Evolutionary conservation across 2,888 invertebrate species (phyloP), one percentile per base, ranked within the genome.

Genomic region (Drosophila prolongata): DNA sequence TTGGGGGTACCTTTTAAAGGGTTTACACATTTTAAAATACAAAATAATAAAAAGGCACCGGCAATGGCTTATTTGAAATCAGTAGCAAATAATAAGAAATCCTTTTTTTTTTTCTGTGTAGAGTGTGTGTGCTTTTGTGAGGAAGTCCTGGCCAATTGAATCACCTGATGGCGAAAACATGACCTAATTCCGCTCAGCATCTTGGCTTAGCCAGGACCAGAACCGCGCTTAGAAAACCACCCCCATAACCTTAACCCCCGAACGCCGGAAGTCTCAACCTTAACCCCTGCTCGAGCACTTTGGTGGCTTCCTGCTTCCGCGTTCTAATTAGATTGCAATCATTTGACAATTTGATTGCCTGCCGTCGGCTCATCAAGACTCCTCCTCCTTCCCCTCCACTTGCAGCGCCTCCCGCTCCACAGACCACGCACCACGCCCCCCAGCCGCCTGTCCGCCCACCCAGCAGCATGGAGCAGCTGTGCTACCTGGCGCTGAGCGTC

Each of bases 401-500:
- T 43, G 37, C 49, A 64, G 65, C 34, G 47, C 47, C 65, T 11
- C 24, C 40, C 19, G 47, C 27, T n/a, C 62, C 49, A 11, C 27
- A n/a, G 19, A 40, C 61, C 61, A 30, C 38, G 8, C 8, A 30
- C 30, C 30, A 30, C 1, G 8, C 8, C 10, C n/a, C 40, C 11
- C 34, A 24, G 2, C 44, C 46, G n/a, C 13, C 30, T 14, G n/a
- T 3, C 35, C 55, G 16, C 27, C 66, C 19, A 24, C 9, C n/a
- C 27, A 24, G 19, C 38, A 55, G 40, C 52, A 82, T 81, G 83
- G 81, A 83, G 61, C 76, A 80, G 78, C 84, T 90, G 84, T 90
- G 92, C 80, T 91, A 88, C 75, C 79, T 90, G 66, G 75, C 88
- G 40, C 84, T 90, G 59, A 79, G 90, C 79, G 89, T 82, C 75